Evolutionary conservation across 1,140 invertebrate genomes (phyloP).

Genomic region (Lasioglossum albipes): DNA sequence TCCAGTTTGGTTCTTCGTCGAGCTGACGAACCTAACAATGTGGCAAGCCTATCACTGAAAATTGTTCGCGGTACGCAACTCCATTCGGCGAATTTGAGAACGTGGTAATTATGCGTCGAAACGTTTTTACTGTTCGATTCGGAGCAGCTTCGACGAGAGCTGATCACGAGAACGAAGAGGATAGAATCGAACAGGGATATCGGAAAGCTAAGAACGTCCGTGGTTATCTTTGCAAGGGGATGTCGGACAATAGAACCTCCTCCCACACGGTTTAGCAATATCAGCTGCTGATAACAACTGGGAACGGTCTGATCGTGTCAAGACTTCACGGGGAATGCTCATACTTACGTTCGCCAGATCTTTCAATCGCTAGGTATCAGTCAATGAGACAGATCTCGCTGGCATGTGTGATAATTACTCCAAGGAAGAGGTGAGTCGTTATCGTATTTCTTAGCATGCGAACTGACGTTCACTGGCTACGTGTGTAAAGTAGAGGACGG

Average conservation of each 20-base stretch:
- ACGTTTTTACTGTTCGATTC: neutral
- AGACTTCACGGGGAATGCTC: constrained; percentile 12
- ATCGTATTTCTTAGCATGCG: neutral
- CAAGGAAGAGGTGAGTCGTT: constrained; percentile 40
- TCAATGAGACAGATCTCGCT: constrained; percentile 12
- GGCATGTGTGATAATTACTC: constrained; percentile 53
- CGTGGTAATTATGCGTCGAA: neutral
- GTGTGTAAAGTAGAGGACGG: no score
- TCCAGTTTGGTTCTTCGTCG: no score
- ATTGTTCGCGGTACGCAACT: no score
- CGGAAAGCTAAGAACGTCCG: neutral
- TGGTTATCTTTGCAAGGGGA: no score
- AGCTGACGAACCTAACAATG: no score
- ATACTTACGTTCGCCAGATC: neutral
- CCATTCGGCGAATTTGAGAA: no score
- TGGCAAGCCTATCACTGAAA: no score
- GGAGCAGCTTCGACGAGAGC: no score
- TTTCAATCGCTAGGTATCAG: constrained; percentile 22
- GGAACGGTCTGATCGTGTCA: neutral
- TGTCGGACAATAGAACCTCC: no score
- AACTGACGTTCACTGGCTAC: no score
- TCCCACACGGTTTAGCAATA: neutral
- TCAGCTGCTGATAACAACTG: neutral
- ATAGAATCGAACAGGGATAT: neutral
- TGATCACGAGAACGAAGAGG: neutral